Conservation (phyloP, 1,140 invertebrate genomes). For the Lucilia sericata region DNA sequence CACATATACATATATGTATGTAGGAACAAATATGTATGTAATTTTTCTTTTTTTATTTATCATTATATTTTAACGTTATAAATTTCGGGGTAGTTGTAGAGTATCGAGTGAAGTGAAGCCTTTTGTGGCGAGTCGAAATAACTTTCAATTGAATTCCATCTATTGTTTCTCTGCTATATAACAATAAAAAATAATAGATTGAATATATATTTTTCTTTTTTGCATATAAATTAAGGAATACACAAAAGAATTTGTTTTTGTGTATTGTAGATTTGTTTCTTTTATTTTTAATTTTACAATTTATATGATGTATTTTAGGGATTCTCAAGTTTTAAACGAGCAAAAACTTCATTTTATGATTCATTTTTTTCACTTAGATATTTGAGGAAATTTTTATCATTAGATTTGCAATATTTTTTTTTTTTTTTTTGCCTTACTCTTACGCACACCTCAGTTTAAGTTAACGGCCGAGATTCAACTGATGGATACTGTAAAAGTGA, state of each 20-base stretch:
- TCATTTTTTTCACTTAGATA: too few relatives aligned
- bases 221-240: neutral
- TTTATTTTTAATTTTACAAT: conserved; percentile 18
- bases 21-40: neutral
- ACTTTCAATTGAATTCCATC: conserved; percentile 51
- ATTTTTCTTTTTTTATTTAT: neutral
- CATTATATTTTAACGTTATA: neutral
- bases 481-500: conserved; percentile 44
- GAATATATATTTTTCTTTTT: too few relatives aligned
- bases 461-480: conserved; percentile 65
- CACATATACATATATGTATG: too few relatives aligned
- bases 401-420: conserved; percentile 23
- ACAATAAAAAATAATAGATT: neutral
- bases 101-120: neutral
- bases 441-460: conserved; percentile 61
- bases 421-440: conserved; percentile 36
- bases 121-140: neutral
- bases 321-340: too few relatives aligned
- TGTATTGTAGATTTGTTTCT: neutral
- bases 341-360: too few relatives aligned
- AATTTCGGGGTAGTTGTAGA: neutral
- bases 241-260: neutral
- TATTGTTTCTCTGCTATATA: conserved; percentile 47
- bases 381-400: neutral
- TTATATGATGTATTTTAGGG: neutral